Conservation (phyloP, 2,797 vertebrate genomes). For the Gymnothorax javanicus region DNA sequence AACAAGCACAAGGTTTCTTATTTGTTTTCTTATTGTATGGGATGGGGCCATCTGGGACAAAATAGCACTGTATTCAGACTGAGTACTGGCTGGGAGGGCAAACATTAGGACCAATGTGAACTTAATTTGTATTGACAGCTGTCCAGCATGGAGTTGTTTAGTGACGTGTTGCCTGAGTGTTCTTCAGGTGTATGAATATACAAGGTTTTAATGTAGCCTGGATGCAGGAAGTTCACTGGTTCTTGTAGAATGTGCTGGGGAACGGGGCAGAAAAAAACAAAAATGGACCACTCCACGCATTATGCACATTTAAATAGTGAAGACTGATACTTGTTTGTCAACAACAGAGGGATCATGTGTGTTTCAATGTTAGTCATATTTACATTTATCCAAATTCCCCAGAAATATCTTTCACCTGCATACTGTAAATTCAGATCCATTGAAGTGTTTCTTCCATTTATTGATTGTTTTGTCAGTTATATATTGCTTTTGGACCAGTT, state of each 20-base stretch:
- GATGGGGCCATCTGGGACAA: not conserved
- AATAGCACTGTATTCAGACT: not conserved
- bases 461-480: not conserved
- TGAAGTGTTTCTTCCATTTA: not conserved
- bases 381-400: not conserved
- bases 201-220: not conserved
- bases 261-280: not conserved
- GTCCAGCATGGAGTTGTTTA: not conserved
- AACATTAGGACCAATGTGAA: not conserved
- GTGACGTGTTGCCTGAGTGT: not conserved
- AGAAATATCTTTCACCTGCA: not conserved
- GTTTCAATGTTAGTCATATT: not conserved
- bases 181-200: not conserved
- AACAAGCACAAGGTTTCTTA: not conserved
- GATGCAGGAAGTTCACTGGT: not conserved
- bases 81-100: not conserved
- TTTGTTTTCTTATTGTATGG: slow-evolving; percentile 1
- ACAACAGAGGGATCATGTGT: not conserved
- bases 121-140: not conserved
- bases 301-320: not conserved
- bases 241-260: slow-evolving; percentile 5
- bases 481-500: slow-evolving; percentile 12
- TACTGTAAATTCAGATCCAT: not conserved
- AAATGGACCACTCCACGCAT: not conserved
- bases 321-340: not conserved